These are phyloP conservation scores for Scaptomyza cyrtandrae DNA, from an alignment of 2,888 invertebrate species.

Conservation along the genomic window DNA sequence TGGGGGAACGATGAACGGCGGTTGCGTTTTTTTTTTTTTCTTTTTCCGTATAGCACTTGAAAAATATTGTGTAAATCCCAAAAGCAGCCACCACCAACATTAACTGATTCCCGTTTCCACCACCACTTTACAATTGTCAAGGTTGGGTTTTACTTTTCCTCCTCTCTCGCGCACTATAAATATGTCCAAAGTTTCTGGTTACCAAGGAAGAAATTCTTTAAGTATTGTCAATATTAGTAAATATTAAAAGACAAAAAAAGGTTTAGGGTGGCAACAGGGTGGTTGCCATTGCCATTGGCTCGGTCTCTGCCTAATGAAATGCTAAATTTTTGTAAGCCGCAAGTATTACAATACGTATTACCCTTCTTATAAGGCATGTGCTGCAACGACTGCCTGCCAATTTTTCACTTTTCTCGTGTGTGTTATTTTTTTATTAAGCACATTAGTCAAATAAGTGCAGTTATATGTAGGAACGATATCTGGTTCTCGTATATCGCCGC, in stretches of 20 bases:
- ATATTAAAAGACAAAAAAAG: slow-evolving; percentile 80
- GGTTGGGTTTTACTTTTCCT: slow-evolving; percentile 54
- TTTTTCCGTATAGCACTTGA: slow-evolving; percentile 68
- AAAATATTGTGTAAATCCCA: slow-evolving; percentile 80
- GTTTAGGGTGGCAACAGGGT: slow-evolving; percentile 49
- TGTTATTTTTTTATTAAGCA: slow-evolving; percentile 78
- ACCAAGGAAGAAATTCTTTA: slow-evolving; percentile 67
- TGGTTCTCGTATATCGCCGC: slow-evolving; percentile 60
- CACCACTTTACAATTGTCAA: slow-evolving; percentile 79
- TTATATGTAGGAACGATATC: slow-evolving; percentile 45
- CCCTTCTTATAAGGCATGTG: slow-evolving; percentile 37
- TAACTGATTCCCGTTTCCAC: slow-evolving; percentile 23
- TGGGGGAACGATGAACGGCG: slow-evolving; percentile 70
- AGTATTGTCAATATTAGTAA: slow-evolving; percentile 84
- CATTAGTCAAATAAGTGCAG: slow-evolving; percentile 79
- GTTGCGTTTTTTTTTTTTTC: slow-evolving; percentile 40
- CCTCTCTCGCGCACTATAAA: slow-evolving; percentile 63
- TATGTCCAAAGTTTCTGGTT: slow-evolving; percentile 80
- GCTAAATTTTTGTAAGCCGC: slow-evolving; percentile 78
- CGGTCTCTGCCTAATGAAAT: slow-evolving; percentile 63
- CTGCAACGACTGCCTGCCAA: slow-evolving; percentile 51
- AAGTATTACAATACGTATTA: slow-evolving; percentile 69
- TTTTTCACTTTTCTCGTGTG: slow-evolving; percentile 72
- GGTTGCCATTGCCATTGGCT: slow-evolving; percentile 10
- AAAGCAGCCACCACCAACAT: slow-evolving; percentile 45